Evolutionary conservation across 2,888 invertebrate species (phyloP), one percentile per base, ranked within the genome.

Genomic region (Azorinus chamasolen): DNA sequence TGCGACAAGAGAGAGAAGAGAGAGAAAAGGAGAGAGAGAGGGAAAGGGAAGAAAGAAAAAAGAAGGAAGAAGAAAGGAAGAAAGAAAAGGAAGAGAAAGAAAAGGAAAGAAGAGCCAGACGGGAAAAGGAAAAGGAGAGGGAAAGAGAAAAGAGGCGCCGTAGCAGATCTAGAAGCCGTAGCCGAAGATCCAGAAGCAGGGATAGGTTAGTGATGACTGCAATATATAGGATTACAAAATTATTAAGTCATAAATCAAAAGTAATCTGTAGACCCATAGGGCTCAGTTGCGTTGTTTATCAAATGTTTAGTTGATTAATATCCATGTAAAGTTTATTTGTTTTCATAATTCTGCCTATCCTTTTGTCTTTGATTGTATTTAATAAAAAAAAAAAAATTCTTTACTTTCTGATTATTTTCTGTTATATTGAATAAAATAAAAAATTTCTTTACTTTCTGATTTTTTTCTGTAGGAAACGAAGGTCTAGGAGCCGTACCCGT

Each of bases 1-100:
- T 84, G 37, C 69, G 70, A 72, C 75, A 94, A 94, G 90, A 85
- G 70, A 61, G 80, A 93, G 94, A 91, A 90, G 95, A 94, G 69
- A 93, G 94, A 82, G 95, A 95, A 78, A 94, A 94, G 71, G 93
- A 93, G 72, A 88, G 94, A 64, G 94, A 95, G 76, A 94, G 94
- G 76, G 94, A 94, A 93, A 94, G 84, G 93, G 94, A 86, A 65
- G 89, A 75, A 93, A 93, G 88, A 91, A 94, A 71, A 93, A 94
- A 80, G 94, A 94, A 89, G 71, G 83, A 86, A 57, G 79, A 81
- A 61, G 88, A 89, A 65, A 83, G 80, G 53, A 87, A 88, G 77
- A 84, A 85, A 45, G 80, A 84, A 64, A 54, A 73, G 53, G 79
- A 74, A 93, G 94, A 78, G 89, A 94, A 83, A 94, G 94, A 84